Evolutionary conservation across 2,888 invertebrate species (phyloP).

Genomic region (Stenchaetothrips biformis): DNA sequence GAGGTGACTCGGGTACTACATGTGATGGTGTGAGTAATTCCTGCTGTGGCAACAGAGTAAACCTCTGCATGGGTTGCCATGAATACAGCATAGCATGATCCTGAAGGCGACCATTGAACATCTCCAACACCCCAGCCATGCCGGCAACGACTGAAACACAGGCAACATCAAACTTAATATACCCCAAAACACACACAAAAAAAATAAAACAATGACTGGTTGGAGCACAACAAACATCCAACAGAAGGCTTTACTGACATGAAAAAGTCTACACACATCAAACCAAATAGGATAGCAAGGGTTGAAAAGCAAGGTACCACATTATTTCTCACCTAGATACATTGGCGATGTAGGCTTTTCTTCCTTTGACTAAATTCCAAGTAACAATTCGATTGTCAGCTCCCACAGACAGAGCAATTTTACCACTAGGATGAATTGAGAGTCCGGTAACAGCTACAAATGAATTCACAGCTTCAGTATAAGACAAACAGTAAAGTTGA

Average conservation of each 20-base stretch:
- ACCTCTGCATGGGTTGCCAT: conserved; percentile 70
- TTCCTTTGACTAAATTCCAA: conserved; percentile 91
- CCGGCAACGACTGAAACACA: conserved; percentile 43
- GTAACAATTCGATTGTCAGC: conserved; percentile 78
- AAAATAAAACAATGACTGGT: conserved; percentile 26
- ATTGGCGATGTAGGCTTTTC: conserved; percentile 85
- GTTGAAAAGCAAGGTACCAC: conserved; percentile 44
- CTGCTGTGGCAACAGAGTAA: conserved; percentile 74
- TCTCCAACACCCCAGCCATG: conserved; percentile 40
- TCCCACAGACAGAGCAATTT: conserved; percentile 80
- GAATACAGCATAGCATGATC: conserved; percentile 68
- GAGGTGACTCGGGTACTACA: conserved; percentile 66
- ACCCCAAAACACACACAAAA: conserved; percentile 13
- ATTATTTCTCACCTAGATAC: conserved; percentile 62
- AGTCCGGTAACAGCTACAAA: conserved; percentile 64
- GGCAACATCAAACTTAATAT: too few relatives aligned
- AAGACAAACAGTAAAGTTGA: background rate
- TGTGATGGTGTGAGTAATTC: conserved; percentile 61
- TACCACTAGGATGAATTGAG: conserved; percentile 83
- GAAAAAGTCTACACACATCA: background rate
- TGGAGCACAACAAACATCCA: conserved; percentile 26
- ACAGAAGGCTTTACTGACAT: background rate
- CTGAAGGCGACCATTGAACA: conserved; percentile 68
- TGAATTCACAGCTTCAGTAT: background rate
- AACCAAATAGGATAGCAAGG: conserved; percentile 38